phyloP scores from a whole-genome alignment of 2,113 vertebrate genomes.

The Pitta sordida region DNA sequence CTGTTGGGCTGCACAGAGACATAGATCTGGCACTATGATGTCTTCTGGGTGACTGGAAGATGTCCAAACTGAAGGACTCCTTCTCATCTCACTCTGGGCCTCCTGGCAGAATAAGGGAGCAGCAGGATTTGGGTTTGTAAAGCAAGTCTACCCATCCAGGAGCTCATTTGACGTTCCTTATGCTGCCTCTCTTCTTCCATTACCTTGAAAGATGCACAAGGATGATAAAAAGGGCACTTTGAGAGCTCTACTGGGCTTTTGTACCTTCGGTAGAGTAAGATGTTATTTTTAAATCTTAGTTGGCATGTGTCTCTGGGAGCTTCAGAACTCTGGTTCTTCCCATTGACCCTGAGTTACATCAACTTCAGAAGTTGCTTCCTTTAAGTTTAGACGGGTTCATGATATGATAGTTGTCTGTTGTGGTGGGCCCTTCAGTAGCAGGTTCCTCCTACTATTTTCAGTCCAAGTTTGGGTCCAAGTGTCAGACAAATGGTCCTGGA shows the following conservation, averaged over 20 bases:
- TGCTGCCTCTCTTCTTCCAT: neutral
- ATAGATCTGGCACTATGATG: neutral
- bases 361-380: neutral
- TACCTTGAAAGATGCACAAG: neutral
- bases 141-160: neutral
- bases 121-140: neutral
- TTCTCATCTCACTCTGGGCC: neutral
- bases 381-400: neutral
- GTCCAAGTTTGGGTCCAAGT: neutral
- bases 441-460: neutral
- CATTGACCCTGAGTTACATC: neutral
- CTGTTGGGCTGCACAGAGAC: neutral
- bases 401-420: neutral
- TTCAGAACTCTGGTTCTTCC: neutral
- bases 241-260: neutral
- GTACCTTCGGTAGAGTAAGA: neutral
- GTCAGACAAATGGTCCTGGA: neutral
- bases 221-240: neutral
- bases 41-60: neutral
- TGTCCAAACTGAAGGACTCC: neutral
- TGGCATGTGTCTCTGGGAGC: neutral
- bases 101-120: neutral
- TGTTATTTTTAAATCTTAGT: neutral
- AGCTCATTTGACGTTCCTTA: neutral
- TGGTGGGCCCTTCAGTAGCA: neutral